Base-by-base conservation (phyloP, 1,140 invertebrate genomes). In the Pachyrhynchus sulphureomaculatus region DNA sequence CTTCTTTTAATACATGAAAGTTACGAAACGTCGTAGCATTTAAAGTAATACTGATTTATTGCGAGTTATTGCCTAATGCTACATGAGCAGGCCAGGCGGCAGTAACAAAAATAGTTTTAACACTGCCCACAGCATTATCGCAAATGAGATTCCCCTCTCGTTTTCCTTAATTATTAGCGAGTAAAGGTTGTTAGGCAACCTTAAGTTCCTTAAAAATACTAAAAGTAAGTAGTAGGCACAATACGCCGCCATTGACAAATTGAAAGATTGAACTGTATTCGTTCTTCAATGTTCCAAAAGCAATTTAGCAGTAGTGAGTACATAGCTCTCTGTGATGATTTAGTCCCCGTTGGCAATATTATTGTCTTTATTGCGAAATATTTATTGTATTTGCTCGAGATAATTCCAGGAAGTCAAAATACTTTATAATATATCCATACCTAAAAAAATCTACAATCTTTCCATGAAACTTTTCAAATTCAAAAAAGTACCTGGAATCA, bases 51-150 rank as follows among this genome's bases (percentile, higher is more conserved):
- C 73, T 75, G 72, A 72, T n/a, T 75, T 76, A 76, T 76, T 76
- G 74, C 74, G 72, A 76, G 73, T 76, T 76, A 76, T 76, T 76
- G 74, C 74, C 73, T 70, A 74, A 74, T 71, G 69, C 72, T 69
- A 70, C 59, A 69, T 70, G 69, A 70, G 70, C 68, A 70, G 67
- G 44, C 29, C 29, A 59, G 55, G 48, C 51, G 60, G 67, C 67
- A 65, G 49, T 32, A 37, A 23, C 34, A 21, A 57, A 29, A 42
- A 41, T 15, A 36, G 8, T 10, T 56, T 36, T 61, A 56, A 42
- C 51, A 45, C 63, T 65, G 66, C 66, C 59, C 64, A 66, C 48
- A 66, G 66, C 66, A 68, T 62, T 45, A 48, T 52, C 41, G 64
- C 64, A 68, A 56, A 66, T 61, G 55, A 57, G 66, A 64, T 57